Evolutionary conservation across 2,888 invertebrate species (phyloP).

Genomic region (Hoplodrina ambigua): DNA sequence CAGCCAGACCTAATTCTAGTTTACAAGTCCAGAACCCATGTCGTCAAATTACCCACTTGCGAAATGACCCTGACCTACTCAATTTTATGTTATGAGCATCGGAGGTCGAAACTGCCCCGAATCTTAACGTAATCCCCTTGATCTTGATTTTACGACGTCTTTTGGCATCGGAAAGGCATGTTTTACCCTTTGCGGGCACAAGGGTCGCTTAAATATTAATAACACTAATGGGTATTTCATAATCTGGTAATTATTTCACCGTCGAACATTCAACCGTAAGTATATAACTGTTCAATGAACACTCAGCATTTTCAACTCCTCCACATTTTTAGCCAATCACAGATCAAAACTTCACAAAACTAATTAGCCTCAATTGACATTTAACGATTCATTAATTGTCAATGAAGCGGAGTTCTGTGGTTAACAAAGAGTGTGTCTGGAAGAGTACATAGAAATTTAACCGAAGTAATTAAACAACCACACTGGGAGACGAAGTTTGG

Average conservation of each 20-base stretch:
- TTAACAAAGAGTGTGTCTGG: not conserved
- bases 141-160: not conserved
- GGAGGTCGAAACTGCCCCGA: not conserved
- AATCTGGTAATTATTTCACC: not conserved
- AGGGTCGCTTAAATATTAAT: not conserved
- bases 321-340: conserved; percentile 6
- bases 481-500: not conserved
- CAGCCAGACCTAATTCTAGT: too few relatives aligned
- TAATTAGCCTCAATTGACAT: conserved; percentile 18
- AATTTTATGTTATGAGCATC: not conserved
- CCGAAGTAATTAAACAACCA: conserved; percentile 14
- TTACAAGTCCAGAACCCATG: too few relatives aligned
- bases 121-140: not conserved
- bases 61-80: not conserved
- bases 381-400: not conserved
- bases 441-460: not conserved
- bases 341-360: conserved; percentile 6
- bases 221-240: not conserved
- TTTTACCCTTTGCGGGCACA: not conserved
- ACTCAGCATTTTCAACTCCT: not conserved
- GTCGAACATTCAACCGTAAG: not conserved
- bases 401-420: conserved; percentile 1
- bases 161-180: not conserved
- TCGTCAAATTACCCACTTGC: not conserved
- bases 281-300: conserved; percentile 9